phyloP scores from a whole-genome alignment of 2,113 vertebrate genomes.

The Hyperoodon ampullatus region DNA sequence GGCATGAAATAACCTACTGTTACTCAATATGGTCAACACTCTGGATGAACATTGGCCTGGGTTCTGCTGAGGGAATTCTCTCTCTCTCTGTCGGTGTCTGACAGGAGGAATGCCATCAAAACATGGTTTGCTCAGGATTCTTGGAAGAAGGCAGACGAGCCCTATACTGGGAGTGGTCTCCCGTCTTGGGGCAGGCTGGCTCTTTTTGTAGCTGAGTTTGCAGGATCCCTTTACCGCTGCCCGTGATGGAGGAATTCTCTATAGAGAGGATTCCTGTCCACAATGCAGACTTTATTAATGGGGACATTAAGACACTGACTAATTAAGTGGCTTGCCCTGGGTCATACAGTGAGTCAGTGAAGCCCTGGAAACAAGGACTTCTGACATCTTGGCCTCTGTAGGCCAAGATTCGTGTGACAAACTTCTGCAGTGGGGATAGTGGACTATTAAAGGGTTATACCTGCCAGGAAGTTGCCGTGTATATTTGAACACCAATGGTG shows the following conservation, averaged over 20 bases:
- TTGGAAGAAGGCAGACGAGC: not conserved
- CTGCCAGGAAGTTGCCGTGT: not conserved
- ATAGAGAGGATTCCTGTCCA: not conserved
- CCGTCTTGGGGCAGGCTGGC: not conserved
- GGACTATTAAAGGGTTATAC: not conserved
- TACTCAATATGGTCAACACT: not conserved
- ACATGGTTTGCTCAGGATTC: not conserved
- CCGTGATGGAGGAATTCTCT: not conserved
- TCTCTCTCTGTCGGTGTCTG: not conserved
- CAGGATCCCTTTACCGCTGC: not conserved
- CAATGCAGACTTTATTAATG: not conserved
- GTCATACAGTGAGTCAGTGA: not conserved
- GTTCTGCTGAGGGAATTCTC: not conserved
- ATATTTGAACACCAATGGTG: not conserved
- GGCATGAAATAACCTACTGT: conserved; percentile 43
- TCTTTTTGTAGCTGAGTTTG: not conserved
- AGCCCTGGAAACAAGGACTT: not conserved
- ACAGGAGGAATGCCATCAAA: not conserved
- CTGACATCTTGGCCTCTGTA: not conserved
- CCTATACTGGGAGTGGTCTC: fast-evolving
- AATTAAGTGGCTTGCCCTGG: not conserved
- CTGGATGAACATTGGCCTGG: not conserved
- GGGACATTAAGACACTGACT: not conserved
- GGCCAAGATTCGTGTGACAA: not conserved
- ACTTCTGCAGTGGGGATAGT: not conserved